phyloP scores from a whole-genome alignment of 1,140 invertebrate species.

The Popillia japonica region DNA sequence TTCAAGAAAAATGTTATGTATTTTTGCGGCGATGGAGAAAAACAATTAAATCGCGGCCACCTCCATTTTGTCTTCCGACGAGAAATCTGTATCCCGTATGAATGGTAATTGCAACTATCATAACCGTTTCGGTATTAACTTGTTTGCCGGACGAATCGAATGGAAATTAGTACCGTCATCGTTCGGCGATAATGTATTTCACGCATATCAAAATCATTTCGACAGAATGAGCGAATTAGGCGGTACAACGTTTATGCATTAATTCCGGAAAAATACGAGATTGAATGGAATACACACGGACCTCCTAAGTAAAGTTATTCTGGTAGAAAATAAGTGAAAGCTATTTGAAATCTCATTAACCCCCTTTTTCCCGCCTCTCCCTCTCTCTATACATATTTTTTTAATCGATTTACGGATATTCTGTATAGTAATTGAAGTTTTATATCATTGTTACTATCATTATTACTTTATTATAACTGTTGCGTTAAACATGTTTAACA shows the following conservation, averaged over 20 bases:
- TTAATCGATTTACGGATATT: not conserved
- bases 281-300: not conserved
- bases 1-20: slow-evolving; percentile 7
- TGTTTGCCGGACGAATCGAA: not conserved
- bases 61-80: too few relatives aligned
- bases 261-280: not conserved
- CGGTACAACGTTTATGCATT: not conserved
- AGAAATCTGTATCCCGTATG: too few relatives aligned
- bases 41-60: slow-evolving; percentile 4
- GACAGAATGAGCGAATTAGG: not conserved
- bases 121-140: not conserved
- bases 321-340: not conserved
- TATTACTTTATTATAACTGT: not conserved
- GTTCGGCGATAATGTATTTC: slow-evolving; percentile 6
- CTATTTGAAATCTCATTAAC: not conserved
- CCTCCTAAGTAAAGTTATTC: too few relatives aligned
- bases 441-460: too few relatives aligned
- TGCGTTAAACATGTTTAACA: not conserved
- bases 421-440: not conserved
- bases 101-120: not conserved
- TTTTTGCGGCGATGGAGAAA: not conserved
- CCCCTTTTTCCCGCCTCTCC: too few relatives aligned
- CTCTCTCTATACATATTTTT: too few relatives aligned
- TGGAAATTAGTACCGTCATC: not conserved
- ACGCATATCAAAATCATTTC: not conserved